phyloP scores from a whole-genome alignment of 2,888 invertebrate species.

The Salpingus planirostris region DNA sequence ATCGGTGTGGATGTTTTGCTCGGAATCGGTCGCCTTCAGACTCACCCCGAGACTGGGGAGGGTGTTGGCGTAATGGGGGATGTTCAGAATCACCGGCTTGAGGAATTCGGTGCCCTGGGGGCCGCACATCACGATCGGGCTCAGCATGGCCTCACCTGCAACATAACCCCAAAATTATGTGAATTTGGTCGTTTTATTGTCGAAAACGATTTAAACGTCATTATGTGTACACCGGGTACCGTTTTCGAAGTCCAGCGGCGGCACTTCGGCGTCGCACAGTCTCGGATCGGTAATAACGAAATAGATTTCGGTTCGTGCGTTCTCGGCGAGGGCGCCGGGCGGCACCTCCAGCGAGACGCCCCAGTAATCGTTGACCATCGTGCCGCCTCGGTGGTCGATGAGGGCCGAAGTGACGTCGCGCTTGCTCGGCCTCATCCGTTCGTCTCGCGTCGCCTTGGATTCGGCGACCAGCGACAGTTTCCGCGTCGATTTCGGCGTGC shows the following conservation, averaged over 20 bases:
- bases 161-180: no score
- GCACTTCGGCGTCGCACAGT: conserved; percentile 51
- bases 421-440: conserved; percentile 26
- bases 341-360: conserved; percentile 87
- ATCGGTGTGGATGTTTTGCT: conserved; percentile 74
- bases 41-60: conserved; percentile 68
- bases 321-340: conserved; percentile 74
- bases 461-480: conserved; percentile 27
- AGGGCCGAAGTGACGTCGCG: conserved; percentile 44
- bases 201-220: no score
- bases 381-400: conserved; percentile 72
- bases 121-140: conserved; percentile 93
- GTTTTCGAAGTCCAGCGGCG: conserved; percentile 84
- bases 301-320: conserved; percentile 83
- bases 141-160: conserved; percentile 89
- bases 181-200: neutral
- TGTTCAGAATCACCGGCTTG: conserved; percentile 80
- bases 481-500: conserved; percentile 30
- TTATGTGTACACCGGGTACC: no score
- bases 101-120: conserved; percentile 86
- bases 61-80: conserved; percentile 79
- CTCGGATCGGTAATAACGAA: conserved; percentile 81
- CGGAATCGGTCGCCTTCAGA: conserved; percentile 71
- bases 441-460: conserved; percentile 31
- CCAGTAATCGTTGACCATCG: conserved; percentile 78